Conservation (phyloP, 2,113 vertebrate species). For the Crotalus tigris region DNA sequence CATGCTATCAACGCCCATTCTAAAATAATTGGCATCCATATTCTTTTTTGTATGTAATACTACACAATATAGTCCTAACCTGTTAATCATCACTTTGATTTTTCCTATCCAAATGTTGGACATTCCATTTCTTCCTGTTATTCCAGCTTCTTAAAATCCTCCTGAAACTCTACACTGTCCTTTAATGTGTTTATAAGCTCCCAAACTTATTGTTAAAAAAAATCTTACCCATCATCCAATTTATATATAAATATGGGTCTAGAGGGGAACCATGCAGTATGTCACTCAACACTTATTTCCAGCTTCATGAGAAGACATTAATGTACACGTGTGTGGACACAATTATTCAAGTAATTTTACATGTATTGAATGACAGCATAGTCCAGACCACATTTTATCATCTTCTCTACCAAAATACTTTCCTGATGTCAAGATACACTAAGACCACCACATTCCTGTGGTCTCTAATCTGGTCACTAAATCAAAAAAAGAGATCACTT, state of each 20-base stretch:
- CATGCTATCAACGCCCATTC: neutral
- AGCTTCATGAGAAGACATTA: neutral
- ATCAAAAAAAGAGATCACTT: neutral
- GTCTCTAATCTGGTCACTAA: neutral
- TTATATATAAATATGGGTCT: neutral
- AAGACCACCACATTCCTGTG: neutral
- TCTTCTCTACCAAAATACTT: neutral
- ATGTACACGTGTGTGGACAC: neutral
- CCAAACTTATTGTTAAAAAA: neutral
- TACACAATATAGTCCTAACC: neutral
- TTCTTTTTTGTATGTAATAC: neutral
- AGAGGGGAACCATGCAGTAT: neutral
- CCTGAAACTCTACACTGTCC: neutral
- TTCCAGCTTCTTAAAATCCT: neutral
- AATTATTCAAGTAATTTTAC: neutral
- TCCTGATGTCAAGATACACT: neutral
- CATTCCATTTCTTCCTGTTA: neutral
- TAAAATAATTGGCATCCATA: neutral
- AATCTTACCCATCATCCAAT: neutral
- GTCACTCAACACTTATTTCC: neutral
- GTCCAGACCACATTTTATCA: neutral
- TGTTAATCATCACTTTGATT: neutral
- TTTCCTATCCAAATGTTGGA: neutral
- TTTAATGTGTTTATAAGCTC: neutral
- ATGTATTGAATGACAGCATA: neutral